Evolutionary conservation across 2,113 vertebrate genomes (phyloP).

Genomic region (Pleuronectes platessa): DNA sequence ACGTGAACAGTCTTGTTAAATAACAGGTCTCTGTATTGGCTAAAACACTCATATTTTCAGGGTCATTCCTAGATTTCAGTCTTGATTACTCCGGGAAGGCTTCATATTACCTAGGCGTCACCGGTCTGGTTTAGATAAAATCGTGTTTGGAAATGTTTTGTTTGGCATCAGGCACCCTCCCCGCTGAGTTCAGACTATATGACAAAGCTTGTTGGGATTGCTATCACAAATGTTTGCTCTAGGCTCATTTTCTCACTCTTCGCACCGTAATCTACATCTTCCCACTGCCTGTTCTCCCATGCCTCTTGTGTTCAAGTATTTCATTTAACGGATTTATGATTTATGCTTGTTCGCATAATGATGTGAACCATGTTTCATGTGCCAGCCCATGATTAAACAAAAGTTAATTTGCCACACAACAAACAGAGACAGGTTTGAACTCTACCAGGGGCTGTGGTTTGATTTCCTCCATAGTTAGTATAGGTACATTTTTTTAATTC

Average conservation of each 20-base stretch:
- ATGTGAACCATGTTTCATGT: slow-evolving; percentile 42
- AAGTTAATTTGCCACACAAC: not conserved
- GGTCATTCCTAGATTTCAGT: slow-evolving; percentile 32
- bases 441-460: slow-evolving; percentile 4
- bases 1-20: not conserved
- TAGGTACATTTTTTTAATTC: not conserved
- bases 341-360: slow-evolving; percentile 61
- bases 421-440: slow-evolving; percentile 15
- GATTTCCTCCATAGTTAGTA: slow-evolving; percentile 1
- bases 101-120: slow-evolving; percentile 17
- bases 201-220: slow-evolving; percentile 32
- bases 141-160: slow-evolving; percentile 29
- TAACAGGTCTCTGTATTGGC: slow-evolving; percentile 2
- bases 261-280: slow-evolving; percentile 25
- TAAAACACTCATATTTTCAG: slow-evolving; percentile 26
- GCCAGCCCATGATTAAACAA: slow-evolving; percentile 15
- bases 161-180: slow-evolving; percentile 15
- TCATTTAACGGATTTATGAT: slow-evolving; percentile 57
- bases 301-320: slow-evolving; percentile 25
- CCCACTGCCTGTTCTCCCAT: slow-evolving; percentile 11
- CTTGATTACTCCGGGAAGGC: slow-evolving; percentile 26
- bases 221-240: slow-evolving; percentile 33
- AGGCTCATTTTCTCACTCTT: slow-evolving; percentile 21
- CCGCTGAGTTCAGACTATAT: slow-evolving; percentile 23
- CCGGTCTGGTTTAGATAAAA: slow-evolving; percentile 27